phyloP scores from a whole-genome alignment of 2,888 invertebrate species.

The Scaptodrosophila latifasciaeformis region DNA sequence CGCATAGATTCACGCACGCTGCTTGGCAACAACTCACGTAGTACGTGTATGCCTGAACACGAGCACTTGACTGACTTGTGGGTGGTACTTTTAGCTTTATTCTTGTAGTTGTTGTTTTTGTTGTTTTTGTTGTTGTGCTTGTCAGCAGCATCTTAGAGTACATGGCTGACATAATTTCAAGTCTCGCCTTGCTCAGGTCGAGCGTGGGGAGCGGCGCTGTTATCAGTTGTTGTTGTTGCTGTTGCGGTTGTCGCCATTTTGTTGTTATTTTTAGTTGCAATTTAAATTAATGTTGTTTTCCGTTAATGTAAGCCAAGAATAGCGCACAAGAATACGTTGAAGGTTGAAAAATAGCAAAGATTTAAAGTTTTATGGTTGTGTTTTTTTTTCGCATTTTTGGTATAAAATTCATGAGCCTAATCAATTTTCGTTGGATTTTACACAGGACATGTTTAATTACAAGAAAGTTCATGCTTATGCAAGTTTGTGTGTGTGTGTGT shows the following conservation, averaged over 20 bases:
- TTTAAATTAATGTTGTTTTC: constrained; percentile 26
- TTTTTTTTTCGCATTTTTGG: constrained; percentile 23
- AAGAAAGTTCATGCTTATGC: too few relatives aligned
- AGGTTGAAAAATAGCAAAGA: too few relatives aligned
- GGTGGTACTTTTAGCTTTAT: not conserved
- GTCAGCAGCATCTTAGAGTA: constrained; percentile 21
- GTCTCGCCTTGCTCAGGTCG: constrained; percentile 6
- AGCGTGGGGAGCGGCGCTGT: constrained; percentile 3
- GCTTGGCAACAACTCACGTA: not conserved
- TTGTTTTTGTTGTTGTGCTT: not conserved
- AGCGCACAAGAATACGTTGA: too few relatives aligned
- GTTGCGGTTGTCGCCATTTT: not conserved
- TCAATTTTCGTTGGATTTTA: constrained; percentile 1
- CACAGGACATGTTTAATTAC: constrained; percentile 41
- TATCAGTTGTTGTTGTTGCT: constrained; percentile 11
- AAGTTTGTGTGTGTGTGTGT: too few relatives aligned
- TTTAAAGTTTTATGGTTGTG: too few relatives aligned
- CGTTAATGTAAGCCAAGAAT: constrained; percentile 19
- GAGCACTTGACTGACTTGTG: not conserved
- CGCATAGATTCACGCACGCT: constrained; percentile 10
- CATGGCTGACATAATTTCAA: constrained; percentile 38
- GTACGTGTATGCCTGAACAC: too few relatives aligned
- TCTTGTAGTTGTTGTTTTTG: not conserved
- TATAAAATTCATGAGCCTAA: not conserved
- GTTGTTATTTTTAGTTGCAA: constrained; percentile 52